Conservation (phyloP, 2,797 vertebrate genomes). For the Hypotaenidia philippensis region DNA sequence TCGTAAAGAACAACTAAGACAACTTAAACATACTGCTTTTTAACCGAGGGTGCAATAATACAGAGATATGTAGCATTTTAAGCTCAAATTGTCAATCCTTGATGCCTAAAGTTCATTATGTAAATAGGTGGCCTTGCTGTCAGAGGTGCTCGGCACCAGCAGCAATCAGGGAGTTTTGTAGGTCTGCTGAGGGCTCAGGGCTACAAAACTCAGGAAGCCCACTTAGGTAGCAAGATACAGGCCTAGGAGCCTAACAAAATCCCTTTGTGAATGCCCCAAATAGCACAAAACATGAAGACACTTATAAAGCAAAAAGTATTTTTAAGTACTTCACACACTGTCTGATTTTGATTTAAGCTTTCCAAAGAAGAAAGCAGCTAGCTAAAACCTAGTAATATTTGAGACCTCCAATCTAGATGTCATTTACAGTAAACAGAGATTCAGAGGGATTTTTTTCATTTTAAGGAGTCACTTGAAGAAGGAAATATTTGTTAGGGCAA, state of each 20-base stretch:
- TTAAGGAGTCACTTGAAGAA: conserved; percentile 1
- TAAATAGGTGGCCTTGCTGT: conserved; percentile 31
- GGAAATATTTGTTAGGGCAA: not conserved
- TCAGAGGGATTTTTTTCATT: not conserved
- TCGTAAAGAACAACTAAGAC: conserved; percentile 77
- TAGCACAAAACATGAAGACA: not conserved
- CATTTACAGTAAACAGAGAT: not conserved
- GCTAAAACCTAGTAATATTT: not conserved
- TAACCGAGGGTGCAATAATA: conserved; percentile 78
- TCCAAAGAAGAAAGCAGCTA: not conserved
- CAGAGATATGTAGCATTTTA: conserved; percentile 79
- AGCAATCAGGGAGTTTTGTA: not conserved
- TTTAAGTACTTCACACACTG: conserved; percentile 17
- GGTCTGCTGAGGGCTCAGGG: not conserved
- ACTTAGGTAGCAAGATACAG: not conserved
- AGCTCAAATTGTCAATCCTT: conserved; percentile 70
- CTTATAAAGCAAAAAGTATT: not conserved
- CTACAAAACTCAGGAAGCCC: not conserved
- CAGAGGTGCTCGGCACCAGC: conserved; percentile 27
- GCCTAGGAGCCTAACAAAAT: not conserved
- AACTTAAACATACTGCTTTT: conserved; percentile 79
- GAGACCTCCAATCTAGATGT: not conserved
- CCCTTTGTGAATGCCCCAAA: not conserved
- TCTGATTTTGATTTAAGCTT: conserved; percentile 9
- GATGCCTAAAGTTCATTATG: conserved; percentile 61